phyloP scores from a whole-genome alignment of 2,888 invertebrate species.

The Bibio marci region DNA sequence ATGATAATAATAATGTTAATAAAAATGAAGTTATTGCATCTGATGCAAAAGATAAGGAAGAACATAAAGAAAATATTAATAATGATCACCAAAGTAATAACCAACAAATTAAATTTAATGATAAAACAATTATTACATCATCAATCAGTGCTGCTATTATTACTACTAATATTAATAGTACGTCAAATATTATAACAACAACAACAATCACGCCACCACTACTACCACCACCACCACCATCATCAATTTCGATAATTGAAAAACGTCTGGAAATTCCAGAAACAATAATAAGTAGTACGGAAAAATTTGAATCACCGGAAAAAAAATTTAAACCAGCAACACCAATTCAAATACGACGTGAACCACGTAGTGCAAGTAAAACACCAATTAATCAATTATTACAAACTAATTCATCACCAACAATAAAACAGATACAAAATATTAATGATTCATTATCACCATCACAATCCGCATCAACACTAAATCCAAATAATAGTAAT shows the following conservation, averaged over 20 bases:
- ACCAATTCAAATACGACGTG: constrained; percentile 24
- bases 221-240: no score
- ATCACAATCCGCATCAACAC: no score
- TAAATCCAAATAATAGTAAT: background rate
- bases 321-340: constrained; percentile 21
- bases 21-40: constrained; percentile 5
- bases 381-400: background rate
- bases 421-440: constrained; percentile 10
- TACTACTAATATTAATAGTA: no score
- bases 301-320: constrained; percentile 25
- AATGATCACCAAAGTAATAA: background rate
- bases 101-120: constrained; percentile 1
- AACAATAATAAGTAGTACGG: constrained; percentile 24
- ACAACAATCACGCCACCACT: background rate
- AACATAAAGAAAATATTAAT: background rate
- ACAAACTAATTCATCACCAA: no score
- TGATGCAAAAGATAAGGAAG: constrained; percentile 6
- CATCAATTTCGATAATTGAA: background rate
- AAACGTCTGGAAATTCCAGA: constrained; percentile 13
- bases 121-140: constrained; percentile 5
- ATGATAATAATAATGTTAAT: constrained; percentile 19
- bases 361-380: constrained; percentile 16
- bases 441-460: constrained; percentile 6
- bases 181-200: background rate
- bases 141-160: background rate